phyloP scores from a whole-genome alignment of 2,888 invertebrate species.

The Chrysina gloriosa region DNA sequence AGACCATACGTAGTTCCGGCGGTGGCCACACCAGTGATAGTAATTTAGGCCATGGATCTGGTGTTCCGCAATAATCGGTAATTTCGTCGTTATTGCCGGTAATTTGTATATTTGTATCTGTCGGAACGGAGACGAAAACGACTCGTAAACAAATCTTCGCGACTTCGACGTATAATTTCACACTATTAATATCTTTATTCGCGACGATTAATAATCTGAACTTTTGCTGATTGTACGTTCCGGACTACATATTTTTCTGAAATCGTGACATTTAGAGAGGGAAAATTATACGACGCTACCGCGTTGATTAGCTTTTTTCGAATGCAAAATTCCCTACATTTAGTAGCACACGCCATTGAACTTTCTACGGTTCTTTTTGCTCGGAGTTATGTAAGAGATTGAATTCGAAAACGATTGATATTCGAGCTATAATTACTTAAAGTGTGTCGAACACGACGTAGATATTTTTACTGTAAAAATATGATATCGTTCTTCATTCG shows the following conservation, averaged over 20 bases:
- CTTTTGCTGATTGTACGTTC: conserved; percentile 14
- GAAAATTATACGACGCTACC: conserved; percentile 1
- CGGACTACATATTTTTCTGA: background rate
- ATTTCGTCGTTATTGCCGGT: conserved; percentile 14
- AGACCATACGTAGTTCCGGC: conserved; percentile 1
- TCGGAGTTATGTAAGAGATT: background rate
- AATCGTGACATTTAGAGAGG: conserved; percentile 4
- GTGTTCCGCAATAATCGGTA: conserved; percentile 35
- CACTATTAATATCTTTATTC: conserved; percentile 34
- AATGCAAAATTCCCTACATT: background rate
- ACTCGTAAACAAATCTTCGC: conserved; percentile 26
- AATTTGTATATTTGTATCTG: conserved; percentile 10
- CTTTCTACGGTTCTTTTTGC: background rate
- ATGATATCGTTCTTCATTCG: no score
- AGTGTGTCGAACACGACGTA: no score
- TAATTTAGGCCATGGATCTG: conserved; percentile 19
- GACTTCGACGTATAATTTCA: conserved; percentile 25
- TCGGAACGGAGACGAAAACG: conserved; percentile 5
- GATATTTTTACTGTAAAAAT: no score
- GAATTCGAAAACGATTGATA: background rate
- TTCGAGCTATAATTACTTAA: background rate
- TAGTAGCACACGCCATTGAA: conserved; percentile 4
- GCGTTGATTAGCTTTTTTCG: background rate
- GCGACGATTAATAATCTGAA: conserved; percentile 3
- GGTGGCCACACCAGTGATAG: background rate